Base-by-base conservation (phyloP, 2,113 vertebrate species). In the Hemiscyllium ocellatum region DNA sequence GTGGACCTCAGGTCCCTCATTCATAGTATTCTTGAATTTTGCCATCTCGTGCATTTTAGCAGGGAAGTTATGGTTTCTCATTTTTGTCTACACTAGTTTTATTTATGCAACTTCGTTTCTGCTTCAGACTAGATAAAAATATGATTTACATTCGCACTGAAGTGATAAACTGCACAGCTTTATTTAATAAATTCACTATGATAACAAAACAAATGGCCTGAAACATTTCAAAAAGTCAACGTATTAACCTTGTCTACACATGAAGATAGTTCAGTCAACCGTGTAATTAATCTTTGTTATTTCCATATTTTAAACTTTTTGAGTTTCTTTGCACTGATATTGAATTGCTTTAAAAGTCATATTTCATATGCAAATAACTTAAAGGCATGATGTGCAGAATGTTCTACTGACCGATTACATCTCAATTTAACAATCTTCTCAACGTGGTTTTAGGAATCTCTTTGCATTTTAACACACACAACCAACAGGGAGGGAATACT, bases 191-290 rank as follows among this genome's bases (percentile, higher is more conserved):
- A 50, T 89, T 61, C 50, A 15, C 86, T 29, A 22, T 26, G 52
- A 61, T 61, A 89, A 24, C 56, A 89, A 89, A 89, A 89, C 86
- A 89, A 89, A 89, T 89, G 52, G 52, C 50, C 50, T 89, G 86
- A 89, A 61, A 56, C 56, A 89, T 56, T 50, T 89, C 86, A 89
- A 89, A 89, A 89, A 29, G 86, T 26, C 86, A 89, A 56, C 12
- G 52, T 89, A 89, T 89, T 89, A 89, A 89, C 86, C 86, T 89
- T 61, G 86, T 61, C 50, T 89, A 89, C 86, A 89, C 50, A 89
- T 22, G 86, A 50, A 89, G 86, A 89, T 56, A 13, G 86, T 56
- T 50, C 42, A 52, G 86, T 61, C 86, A 89, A 89, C 86, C 26
- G 24, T 56, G 17, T 89, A 89, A 89, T 89, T 89, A 89, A 56